Conservation (phyloP, 2,113 vertebrate genomes). For the Aythya baeri region DNA sequence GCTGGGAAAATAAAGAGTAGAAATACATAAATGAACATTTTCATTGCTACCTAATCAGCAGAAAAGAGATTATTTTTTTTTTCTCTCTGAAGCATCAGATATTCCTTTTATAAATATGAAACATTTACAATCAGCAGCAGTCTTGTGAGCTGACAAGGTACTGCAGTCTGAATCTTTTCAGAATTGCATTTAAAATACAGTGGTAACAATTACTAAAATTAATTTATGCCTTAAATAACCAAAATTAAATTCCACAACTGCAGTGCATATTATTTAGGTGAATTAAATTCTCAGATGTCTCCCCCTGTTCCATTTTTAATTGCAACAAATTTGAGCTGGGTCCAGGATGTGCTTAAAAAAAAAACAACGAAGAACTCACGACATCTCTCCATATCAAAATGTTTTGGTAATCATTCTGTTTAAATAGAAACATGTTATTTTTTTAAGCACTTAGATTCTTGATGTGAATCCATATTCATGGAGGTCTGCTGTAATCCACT, state of each 20-base stretch:
- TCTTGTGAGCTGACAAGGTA: constrained; percentile 48
- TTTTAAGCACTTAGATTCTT: constrained; percentile 84
- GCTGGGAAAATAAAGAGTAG: constrained; percentile 73
- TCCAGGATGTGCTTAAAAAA: constrained; percentile 14
- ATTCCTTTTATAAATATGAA: constrained; percentile 29
- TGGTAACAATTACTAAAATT: constrained; percentile 75
- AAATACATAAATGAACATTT: constrained; percentile 77
- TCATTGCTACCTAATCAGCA: constrained; percentile 75
- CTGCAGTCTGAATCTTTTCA: constrained; percentile 33
- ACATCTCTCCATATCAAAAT: constrained; percentile 77
- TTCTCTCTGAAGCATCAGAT: constrained; percentile 41
- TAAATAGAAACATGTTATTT: constrained; percentile 83
- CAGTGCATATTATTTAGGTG: constrained; percentile 69
- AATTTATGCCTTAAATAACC: constrained; percentile 72
- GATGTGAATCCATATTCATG: constrained; percentile 87
- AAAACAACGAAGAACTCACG: background rate
- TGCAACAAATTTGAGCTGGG: constrained; percentile 59
- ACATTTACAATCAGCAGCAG: constrained; percentile 16
- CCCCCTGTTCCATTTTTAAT: constrained; percentile 70
- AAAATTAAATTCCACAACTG: constrained; percentile 76
- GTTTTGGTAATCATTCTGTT: constrained; percentile 82
- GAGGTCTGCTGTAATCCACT: constrained; percentile 89
- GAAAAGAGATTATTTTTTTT: constrained; percentile 61
- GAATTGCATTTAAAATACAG: constrained; percentile 64
- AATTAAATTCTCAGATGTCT: constrained; percentile 69